Evolutionary conservation across 2,888 invertebrate species (phyloP).

Genomic region (Clitarchus hookeri): DNA sequence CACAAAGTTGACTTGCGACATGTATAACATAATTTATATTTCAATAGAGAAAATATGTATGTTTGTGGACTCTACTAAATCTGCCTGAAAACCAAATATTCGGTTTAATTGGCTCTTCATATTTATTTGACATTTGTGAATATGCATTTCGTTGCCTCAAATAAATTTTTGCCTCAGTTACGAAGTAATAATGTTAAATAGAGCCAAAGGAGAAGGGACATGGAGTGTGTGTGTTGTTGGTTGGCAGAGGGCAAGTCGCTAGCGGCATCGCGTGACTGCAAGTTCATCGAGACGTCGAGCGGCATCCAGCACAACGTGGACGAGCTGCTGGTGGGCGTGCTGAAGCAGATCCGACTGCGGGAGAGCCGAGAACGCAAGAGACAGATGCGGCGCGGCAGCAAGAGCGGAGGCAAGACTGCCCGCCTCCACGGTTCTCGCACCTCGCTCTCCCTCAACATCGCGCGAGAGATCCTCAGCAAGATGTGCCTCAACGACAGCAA

Average conservation of each 20-base stretch:
- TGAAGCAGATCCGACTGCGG: constrained; percentile 78
- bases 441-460: constrained; percentile 78
- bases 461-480: constrained; percentile 80
- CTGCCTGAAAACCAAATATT: no score
- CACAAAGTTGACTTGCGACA: no score
- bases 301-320: constrained; percentile 98
- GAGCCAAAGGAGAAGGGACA: no score
- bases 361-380: constrained; percentile 76
- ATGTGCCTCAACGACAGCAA: constrained; percentile 87
- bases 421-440: constrained; percentile 78
- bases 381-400: constrained; percentile 55
- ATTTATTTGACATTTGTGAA: no score
- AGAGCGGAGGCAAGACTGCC: constrained; percentile 54
- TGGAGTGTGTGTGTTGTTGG: not conserved
- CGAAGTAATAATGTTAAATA: no score
- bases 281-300: constrained; percentile 96
- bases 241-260: constrained; percentile 86
- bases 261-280: constrained; percentile 92
- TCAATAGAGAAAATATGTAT: no score
- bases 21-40: no score
- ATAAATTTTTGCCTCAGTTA: no score
- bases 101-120: no score
- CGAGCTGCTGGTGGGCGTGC: constrained; percentile 90
- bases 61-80: no score
- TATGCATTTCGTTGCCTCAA: no score